Evolutionary conservation across 2,113 vertebrate genomes (phyloP).

Genomic region (Panthera tigris): DNA sequence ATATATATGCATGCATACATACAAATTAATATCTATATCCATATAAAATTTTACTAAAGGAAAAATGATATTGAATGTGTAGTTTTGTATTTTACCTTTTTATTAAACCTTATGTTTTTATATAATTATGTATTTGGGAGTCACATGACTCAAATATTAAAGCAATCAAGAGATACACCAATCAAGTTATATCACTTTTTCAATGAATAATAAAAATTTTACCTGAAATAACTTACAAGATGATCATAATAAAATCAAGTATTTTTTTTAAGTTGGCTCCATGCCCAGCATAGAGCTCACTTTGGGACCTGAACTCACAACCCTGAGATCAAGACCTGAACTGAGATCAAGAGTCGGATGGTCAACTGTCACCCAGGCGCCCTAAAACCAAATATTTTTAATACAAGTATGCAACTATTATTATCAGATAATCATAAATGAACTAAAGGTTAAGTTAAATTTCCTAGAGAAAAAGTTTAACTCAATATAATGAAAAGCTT

Average conservation of each 20-base stretch:
- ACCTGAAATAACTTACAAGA: not conserved
- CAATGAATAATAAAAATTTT: conserved; percentile 13
- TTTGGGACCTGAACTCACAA: no score
- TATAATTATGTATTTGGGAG: conserved; percentile 5
- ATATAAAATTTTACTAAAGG: not conserved
- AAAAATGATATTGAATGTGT: not conserved
- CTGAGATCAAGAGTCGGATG: no score
- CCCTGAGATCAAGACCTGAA: no score
- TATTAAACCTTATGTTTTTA: not conserved
- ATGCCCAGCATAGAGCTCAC: no score
- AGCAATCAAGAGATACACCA: not conserved
- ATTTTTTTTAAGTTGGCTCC: no score
- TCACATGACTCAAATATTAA: conserved; percentile 16
- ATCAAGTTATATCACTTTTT: not conserved
- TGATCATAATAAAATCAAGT: conserved; percentile 25
- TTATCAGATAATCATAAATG: conserved; percentile 63
- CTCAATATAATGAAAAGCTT: conserved; percentile 52
- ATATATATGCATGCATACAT: not conserved
- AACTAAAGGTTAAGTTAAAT: conserved; percentile 52
- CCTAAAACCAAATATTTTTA: not conserved
- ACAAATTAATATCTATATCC: not conserved
- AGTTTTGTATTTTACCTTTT: not conserved
- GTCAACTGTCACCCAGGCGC: no score
- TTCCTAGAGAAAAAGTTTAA: conserved; percentile 44
- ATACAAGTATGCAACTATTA: not conserved